These are phyloP conservation scores for Cynaeus angustus DNA, from an alignment of 2,888 invertebrate genomes.

Conservation along the genomic window DNA sequence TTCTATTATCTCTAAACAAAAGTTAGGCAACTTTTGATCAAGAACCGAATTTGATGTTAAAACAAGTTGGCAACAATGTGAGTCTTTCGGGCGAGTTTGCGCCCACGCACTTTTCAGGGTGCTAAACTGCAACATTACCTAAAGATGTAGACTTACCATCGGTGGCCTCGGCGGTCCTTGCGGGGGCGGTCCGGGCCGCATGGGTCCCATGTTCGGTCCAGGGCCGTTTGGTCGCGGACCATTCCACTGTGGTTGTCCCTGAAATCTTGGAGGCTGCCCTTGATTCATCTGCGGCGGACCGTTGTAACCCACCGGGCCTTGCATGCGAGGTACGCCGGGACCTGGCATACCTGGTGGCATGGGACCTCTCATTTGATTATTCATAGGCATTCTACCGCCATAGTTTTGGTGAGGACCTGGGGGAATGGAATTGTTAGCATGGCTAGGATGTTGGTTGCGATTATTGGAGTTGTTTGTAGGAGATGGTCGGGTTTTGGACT, in stretches of 20 bases:
- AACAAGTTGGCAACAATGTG: no score
- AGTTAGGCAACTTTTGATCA: no score
- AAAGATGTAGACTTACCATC: no score
- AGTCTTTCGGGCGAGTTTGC: no score
- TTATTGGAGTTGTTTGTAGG: conserved; percentile 80
- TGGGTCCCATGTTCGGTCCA: conserved; percentile 68
- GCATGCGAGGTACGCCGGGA: conserved; percentile 74
- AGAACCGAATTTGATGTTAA: no score
- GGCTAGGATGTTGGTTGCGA: conserved; percentile 77
- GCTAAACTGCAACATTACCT: no score
- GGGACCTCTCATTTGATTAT: conserved; percentile 70
- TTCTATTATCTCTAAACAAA: no score
- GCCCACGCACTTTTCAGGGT: no score
- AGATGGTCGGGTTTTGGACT: conserved; percentile 90
- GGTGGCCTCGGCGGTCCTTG: conserved; percentile 76
- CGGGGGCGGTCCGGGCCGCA: conserved; percentile 74
- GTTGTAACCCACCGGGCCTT: conserved; percentile 76
- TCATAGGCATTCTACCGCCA: conserved; percentile 72
- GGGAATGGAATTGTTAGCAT: conserved; percentile 74
- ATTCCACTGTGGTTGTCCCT: conserved; percentile 73
- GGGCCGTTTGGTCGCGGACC: conserved; percentile 76
- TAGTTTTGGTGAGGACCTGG: conserved; percentile 76
- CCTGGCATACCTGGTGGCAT: conserved; percentile 73
- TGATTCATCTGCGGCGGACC: conserved; percentile 74
- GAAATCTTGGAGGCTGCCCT: conserved; percentile 49